phyloP scores from a whole-genome alignment of 1,140 invertebrate species.

The Brachionus plicatilis region DNA sequence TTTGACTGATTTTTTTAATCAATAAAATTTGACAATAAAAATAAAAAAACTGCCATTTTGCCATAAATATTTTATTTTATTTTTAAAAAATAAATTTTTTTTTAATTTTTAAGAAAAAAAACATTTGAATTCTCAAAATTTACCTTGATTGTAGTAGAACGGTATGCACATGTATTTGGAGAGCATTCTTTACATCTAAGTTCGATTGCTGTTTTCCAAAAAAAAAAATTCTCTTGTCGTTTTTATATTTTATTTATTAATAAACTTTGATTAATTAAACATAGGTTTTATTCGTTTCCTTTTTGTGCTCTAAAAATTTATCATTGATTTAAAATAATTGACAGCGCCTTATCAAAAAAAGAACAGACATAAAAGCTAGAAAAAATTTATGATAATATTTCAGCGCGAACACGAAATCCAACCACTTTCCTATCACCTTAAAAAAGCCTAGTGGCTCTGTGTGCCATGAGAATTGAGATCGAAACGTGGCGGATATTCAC shows the following conservation, averaged over 20 bases:
- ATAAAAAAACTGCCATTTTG: too few species aligned
- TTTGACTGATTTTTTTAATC: background rate
- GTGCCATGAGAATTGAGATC: background rate
- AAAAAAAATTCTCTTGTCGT: background rate
- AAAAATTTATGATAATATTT: background rate
- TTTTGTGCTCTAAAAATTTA: background rate
- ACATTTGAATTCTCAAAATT: background rate
- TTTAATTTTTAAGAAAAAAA: background rate
- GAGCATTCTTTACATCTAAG: background rate
- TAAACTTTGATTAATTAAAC: background rate
- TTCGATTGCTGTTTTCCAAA: background rate
- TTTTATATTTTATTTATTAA: background rate
- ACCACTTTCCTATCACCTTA: background rate
- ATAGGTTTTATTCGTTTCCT: background rate
- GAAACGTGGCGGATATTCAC: background rate
- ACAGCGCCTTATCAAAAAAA: background rate
- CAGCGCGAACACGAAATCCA: background rate
- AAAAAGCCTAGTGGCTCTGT: background rate
- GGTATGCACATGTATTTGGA: constrained; percentile 28
- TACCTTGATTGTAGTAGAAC: constrained; percentile 33
- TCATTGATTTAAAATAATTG: constrained; percentile 2
- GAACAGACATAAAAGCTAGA: background rate
- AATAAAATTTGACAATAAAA: background rate
- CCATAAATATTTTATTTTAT: background rate
- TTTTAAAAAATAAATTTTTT: background rate